Base-by-base conservation (phyloP, 2,113 vertebrate species). In the Neogale vison region DNA sequence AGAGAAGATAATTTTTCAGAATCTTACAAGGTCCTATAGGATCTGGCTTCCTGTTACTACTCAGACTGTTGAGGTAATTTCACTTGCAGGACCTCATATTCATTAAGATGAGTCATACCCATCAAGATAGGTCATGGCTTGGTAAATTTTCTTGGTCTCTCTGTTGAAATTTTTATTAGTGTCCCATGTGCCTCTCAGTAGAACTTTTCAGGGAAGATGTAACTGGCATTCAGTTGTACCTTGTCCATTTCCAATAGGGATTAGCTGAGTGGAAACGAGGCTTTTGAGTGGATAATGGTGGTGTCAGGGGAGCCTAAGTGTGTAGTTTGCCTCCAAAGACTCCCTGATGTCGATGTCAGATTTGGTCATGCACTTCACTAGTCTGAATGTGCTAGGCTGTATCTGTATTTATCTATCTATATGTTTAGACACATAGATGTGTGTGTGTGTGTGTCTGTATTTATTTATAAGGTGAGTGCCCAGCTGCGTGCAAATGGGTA, bases 1-100 rank as follows among this genome's bases (percentile, higher is more conserved):
- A 89, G n/a, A 31, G 20, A 79, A 47, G 24, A 11, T n/a, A 34
- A n/a, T 76, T 93, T 93, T 67, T 95, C 42, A 95, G 42, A 88
- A 36, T 76, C 50, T 85, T 34, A 13, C 1, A 67, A 71, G 23
- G 57, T 4, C 9, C 20, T 88, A 0, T 4, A 69, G 52, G 29
- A 76, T 39, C 15, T 74, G 10, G 23, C 15, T 96, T 11, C 57
- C 20, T 59, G 0, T 36, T 74, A 26, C 7, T 45, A 57, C 26
- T 81, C 57, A 57, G 65, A 26, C 39, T 82, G 1, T 39, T 88
- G 23, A 80, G 29, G 80, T 26, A 72, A 6, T 81, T 95, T 88
- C n/a, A 65, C 42, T 21, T 34, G 67, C 29, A 82, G 6, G 34
- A 71, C 17, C 14, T 80, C 7, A 11, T 36, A 55, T 55, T 34